Base-by-base conservation (phyloP, 2,113 vertebrate species). In the Rhea americana region DNA sequence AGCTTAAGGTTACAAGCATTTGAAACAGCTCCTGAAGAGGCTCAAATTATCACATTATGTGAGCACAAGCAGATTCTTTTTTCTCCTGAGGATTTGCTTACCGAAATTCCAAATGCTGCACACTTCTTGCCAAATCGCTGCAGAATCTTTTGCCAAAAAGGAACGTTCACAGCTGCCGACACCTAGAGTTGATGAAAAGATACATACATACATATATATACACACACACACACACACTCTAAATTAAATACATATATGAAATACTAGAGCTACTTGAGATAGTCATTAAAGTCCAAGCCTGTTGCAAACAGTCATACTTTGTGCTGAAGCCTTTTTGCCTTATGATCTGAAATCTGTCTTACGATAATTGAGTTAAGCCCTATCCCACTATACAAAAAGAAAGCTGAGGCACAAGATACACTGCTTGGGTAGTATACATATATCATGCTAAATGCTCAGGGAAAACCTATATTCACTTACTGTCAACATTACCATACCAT, bases 81-180 rank as follows among this genome's bases (percentile, higher is more conserved):
- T 67, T 25, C 53, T 88, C 86, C 68, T 37, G 82, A 75, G 68
- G 56, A 65, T 82, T 88, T 89, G 96, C 98, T 98, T 97, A 99
- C 99, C 19, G 97, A 98, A 97, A 99, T 99, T 73, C 99, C 99
- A 25, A 98, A 98, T 11, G 99, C 98, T 6, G 99, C 98, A 2
- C 96, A 98, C 97, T 98, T 99, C 98, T 99, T 99, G n/a, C 99
- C 99, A 93, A 99, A 99, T 92, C 95, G 97, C 93, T 98, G 97
- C 74, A 99, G 98, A 75, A 99, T 98, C 98, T 99, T 98, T 86
- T 99, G 99, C 99, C 99, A 99, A 83, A 99, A 92, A 0, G 99
- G 99, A 85, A 99, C 98, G 68, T 99, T 99, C 87, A 99, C 96
- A 10, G 97, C 98, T 7, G 99, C 99, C 5, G 99, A 99, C 58